Conservation (phyloP, 2,888 invertebrate species). For the Nesidiocoris tenuis region DNA sequence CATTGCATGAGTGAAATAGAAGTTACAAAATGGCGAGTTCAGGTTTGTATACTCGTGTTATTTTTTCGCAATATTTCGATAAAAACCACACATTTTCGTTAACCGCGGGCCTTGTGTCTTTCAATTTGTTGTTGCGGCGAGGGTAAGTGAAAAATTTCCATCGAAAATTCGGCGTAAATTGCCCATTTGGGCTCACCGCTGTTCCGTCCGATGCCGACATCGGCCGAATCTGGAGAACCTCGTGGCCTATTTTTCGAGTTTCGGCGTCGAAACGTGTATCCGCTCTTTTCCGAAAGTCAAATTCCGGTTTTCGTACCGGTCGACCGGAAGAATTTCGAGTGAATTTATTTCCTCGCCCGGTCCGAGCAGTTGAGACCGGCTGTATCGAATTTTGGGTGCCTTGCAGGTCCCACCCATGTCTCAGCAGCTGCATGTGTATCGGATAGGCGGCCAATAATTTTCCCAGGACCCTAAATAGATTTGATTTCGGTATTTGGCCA, state of each 20-base stretch:
- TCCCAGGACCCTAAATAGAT: no score
- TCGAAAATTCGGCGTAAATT: not conserved
- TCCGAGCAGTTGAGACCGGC: not conserved
- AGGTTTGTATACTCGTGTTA: constrained; percentile 34
- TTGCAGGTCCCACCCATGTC: not conserved
- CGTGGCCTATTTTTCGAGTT: constrained; percentile 17
- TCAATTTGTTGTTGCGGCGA: no score
- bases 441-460: not conserved
- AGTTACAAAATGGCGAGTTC: constrained; percentile 40
- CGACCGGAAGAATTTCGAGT: not conserved
- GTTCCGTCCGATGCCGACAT: not conserved
- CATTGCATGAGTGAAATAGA: not conserved
- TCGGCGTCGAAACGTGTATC: not conserved
- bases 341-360: not conserved
- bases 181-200: not conserved
- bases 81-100: no score
- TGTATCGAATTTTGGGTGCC: not conserved
- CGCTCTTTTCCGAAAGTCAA: not conserved
- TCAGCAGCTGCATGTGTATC: not conserved
- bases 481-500: not conserved
- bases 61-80: no score
- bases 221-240: constrained; percentile 4
- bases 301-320: no score
- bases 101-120: no score
- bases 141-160: not conserved